Base-by-base conservation (phyloP, 2,113 vertebrate genomes). In the western clawed frog (Xenopus tropicalis) region DNA sequence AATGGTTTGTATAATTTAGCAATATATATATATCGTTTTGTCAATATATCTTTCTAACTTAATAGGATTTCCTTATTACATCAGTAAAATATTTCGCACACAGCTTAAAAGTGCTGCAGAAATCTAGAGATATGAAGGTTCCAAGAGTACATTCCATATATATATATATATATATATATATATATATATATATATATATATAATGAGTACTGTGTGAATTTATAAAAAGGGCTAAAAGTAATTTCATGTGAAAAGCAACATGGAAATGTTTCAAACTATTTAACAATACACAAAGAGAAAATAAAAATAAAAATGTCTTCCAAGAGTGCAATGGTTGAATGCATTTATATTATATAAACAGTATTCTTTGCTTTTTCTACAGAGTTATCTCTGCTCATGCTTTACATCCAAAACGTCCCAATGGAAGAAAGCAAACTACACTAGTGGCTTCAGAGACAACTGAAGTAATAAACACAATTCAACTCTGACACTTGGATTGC, bases 401-500 rank as follows among this genome's bases (percentile, higher is more conserved):
- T 88, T 89, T 80, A 86, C 83, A 85, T 88, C 85, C 81, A 83
- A 71, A 86, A 85, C 82, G 81, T 85, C 82, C 83, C 82, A 79
- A 88, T 87, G 88, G 88, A 92, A 89, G 91, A 81, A 90, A 91
- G 85, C 85, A 91, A 88, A 91, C 66, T 74, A 86, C 76, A 82
- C 79, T 78, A 67, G 89, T 90, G 90, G 93, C 88, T 88, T 90
- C 88, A 89, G 87, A 90, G 89, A 90, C 88, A 92, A 93, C 88
- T 88, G 89, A 94, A 94, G 92, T 89, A 89, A 90, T 89, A 91
- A 87, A 91, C 89, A 91, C 88, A 90, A 83, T 85, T 90, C 86
- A 88, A 89, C 86, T 87, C 90, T 90, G 89, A 87, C 83, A 84
- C 85, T 84, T 85, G 88, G 89, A 78, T 81, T 89, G 87, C 88